Base-by-base conservation (phyloP, 2,113 vertebrate species). In the Mionectes macconnelli region DNA sequence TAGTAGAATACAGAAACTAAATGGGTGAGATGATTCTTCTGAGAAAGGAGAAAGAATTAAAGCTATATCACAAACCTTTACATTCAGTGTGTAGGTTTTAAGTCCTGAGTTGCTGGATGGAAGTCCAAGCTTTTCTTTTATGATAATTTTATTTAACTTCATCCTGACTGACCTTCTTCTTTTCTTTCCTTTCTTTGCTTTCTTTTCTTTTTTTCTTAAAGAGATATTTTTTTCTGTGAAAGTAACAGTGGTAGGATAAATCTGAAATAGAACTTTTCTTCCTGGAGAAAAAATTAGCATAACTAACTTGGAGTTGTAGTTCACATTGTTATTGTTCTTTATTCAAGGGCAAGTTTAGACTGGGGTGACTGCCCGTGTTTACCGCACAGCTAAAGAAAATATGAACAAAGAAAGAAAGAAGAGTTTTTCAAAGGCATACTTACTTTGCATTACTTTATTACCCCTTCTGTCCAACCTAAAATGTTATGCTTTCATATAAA, bases 181-280 rank as follows among this genome's bases (percentile, higher is more conserved):
- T 42, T 12, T 39, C 1, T 31, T 52, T 10, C 0, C 6, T 12
- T 15, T 5, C 27, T 2, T 33, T 24, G 25, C 13, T 40, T 15
- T 6, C 3, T 9, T 14, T 14, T 18, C 33, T 28, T 14, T 25
- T 59, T 37, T 30, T 14, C 12, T 2, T 47, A 6, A 59, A 55
- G 11, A 55, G 6, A 30, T 31, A 10, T 59, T 9, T 68, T 64
- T 5, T 74, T 49, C n/a, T 28, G 6, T 44, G 11, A 35, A 12
- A 60, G 55, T 44, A 75, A 25, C 4, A 21, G 21, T 79, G 69
- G 4, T 24, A 83, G 53, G 20, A 75, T 5, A 55, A 56, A 56
- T 56, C 14, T 47, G 35, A 52, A 72, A 68, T 78, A 28, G 2
- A 83, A 10, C 7, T 56, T 72, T 3, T n/a, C 9, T 79, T 50